phyloP scores from a whole-genome alignment of 2,888 invertebrate genomes.

The Cosmorhoe ocellata region DNA sequence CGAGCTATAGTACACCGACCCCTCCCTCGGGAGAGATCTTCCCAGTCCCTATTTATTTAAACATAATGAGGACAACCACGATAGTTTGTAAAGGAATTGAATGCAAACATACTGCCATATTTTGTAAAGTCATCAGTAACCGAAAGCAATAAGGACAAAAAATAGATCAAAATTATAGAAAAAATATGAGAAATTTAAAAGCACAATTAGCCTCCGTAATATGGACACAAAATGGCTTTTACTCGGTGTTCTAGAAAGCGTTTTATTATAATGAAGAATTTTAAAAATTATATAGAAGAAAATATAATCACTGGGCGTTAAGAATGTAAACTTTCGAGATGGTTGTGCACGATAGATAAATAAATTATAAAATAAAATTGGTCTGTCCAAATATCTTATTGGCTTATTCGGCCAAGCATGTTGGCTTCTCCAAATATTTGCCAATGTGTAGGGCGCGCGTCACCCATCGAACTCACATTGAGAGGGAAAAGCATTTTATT shows the following conservation, averaged over 20 bases:
- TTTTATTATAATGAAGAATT: slow-evolving; percentile 28
- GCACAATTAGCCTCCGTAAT: slow-evolving; percentile 32
- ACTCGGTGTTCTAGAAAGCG: slow-evolving; percentile 33
- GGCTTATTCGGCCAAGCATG: slow-evolving; percentile 51
- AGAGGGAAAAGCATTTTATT: too few species aligned
- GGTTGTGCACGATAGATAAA: slow-evolving; percentile 79
- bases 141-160: slow-evolving; percentile 54
- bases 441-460: slow-evolving; percentile 32
- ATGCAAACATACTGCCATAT: slow-evolving; percentile 77
- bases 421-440: slow-evolving; percentile 40
- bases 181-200: slow-evolving; percentile 25
- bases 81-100: slow-evolving; percentile 70
- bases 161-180: slow-evolving; percentile 30
- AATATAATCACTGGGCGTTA: slow-evolving; percentile 43
- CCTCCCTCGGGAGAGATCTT: neutral
- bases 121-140: slow-evolving; percentile 58
- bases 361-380: slow-evolving; percentile 60
- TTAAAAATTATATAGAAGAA: slow-evolving; percentile 30
- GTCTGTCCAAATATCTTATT: slow-evolving; percentile 68
- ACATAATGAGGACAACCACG: slow-evolving; percentile 35
- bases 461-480: slow-evolving; percentile 9
- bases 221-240: slow-evolving; percentile 33
- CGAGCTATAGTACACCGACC: slow-evolving; percentile 13
- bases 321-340: slow-evolving; percentile 66
- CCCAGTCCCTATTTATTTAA: slow-evolving; percentile 19